Percentiles rank a stretch among this genome's conserved stretches.
Conservation (phyloP, 2,113 vertebrate species). For the Ia io region DNA sequence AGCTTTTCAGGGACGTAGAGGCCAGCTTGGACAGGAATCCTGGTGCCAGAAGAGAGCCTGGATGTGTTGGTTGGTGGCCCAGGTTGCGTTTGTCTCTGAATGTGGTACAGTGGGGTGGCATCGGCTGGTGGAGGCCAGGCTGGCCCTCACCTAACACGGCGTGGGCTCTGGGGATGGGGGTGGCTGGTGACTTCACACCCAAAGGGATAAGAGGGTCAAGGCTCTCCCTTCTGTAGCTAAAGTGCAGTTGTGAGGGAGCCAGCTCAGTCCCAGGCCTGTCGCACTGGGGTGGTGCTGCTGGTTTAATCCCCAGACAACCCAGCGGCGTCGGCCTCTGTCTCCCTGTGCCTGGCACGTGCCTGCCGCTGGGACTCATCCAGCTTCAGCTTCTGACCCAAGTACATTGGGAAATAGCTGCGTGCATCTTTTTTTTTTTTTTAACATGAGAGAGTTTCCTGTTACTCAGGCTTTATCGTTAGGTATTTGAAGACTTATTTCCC, state of each 20-base stretch:
- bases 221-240: neutral
- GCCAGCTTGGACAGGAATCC: neutral
- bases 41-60: neutral
- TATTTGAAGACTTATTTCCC: neutral
- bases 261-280: neutral
- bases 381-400: neutral
- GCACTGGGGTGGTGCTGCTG: too few relatives aligned
- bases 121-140: neutral
- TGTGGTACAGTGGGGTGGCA: neutral
- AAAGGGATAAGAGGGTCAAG: too few relatives aligned
- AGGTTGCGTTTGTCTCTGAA: neutral
- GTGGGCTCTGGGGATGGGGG: too few relatives aligned
- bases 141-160: rapidly evolving
- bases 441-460: neutral
- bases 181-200: neutral
- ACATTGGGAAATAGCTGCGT: neutral
- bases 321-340: too few relatives aligned
- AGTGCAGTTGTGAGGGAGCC: neutral
- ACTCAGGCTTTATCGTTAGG: neutral
- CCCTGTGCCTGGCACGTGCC: too few relatives aligned
- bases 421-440: neutral
- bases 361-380: neutral
- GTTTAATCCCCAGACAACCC: neutral
- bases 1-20: neutral
- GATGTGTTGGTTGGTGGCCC: rapidly evolving